Base-by-base conservation (phyloP, 2,797 vertebrate species). In the Urophycis tenuis region DNA sequence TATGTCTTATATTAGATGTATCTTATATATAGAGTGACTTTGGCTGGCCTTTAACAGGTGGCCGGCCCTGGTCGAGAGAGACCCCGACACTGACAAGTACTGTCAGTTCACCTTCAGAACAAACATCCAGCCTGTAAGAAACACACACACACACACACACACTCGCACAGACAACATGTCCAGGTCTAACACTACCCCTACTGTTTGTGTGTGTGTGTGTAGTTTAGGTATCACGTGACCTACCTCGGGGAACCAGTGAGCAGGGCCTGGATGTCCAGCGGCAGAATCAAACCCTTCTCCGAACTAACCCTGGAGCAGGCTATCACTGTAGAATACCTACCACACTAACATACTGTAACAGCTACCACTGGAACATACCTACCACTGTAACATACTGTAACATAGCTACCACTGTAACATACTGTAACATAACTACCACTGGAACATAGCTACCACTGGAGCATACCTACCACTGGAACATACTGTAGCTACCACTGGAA, bases 151-250 rank as follows among this genome's bases (percentile, higher is more conserved):
- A 69, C 64, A 25, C 8, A 69, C 30, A 25, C 3, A 69, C 64
- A 25, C 8, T 12, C 30, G 17, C 3, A 25, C 64, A 25, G 12
- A 64, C 60, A n/a, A 64, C 7, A 64, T 22, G 15, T 17, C 60
- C 9, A 6, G 22, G 17, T 22, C 19, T 17, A 60, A n/a, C 5
- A 22, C 60, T 22, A 19, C 60, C 60, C 39, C 39, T 41, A 41
- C 39, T 41, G 69, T 71, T 30, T 71, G 70, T 71, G 70, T 32
- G 31, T 71, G 70, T 64, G 17, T 64, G 29, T 70, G 29, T 70
- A 70, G 67, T 30, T 11, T 30, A 3, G 67, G n/a, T 70, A 70
- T 31, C 67, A 70, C 31, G 67, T 70, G 67, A 70, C 67, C 67
- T 70, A 30, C 67, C 67, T 70, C 3, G 67, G 67, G 29, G 17